Base-by-base conservation (phyloP, 2,797 vertebrate species). In the Mormyrus proboscirostris region DNA sequence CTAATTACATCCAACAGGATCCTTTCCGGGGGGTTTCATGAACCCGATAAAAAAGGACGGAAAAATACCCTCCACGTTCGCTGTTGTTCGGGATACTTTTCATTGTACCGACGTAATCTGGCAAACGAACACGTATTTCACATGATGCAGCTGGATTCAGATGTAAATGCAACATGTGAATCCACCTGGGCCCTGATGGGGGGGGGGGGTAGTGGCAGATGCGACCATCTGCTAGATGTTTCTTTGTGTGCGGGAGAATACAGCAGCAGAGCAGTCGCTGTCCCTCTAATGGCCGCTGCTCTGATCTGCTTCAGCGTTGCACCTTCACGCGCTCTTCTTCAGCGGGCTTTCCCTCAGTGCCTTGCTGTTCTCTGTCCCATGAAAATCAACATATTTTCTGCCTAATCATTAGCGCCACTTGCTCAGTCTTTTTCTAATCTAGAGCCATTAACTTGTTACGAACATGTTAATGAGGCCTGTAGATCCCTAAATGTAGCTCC, bases 151-250 rank as follows among this genome's bases (percentile, higher is more conserved):
- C 51, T 53, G 50, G 25, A 86, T 86, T 86, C 50, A 86, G 47
- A 86, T 55, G 83, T 53, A 55, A 86, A 86, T 86, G 49, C 83
- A 53, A 53, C 83, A 50, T 86, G 83, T 53, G 83, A n/a, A 86
- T 29, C 83, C 83, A 55, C 83, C 49, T 53, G 83, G 50, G 83
- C 47, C 83, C 16, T 8, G 38, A 44, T n/a, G 73, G 69, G 29
- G 33, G 38, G 19, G n/a, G 47, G 47, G 19, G 44, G 22, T 19
- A 25, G 49, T 85, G 49, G n/a, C 83, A 53, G 49, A 85, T 53
- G 22, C n/a, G 3, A 29, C 49, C 22, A 9, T 53, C 22, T 85
- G 50, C 49, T 6, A 29, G 22, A 33, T 73, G 29, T 6, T 73
- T 73, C 65, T 12, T 73, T 38, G 29, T 73, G 65, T 38, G 65